Base-by-base conservation (phyloP, 2,113 vertebrate genomes). In the Parotia lawesii region DNA sequence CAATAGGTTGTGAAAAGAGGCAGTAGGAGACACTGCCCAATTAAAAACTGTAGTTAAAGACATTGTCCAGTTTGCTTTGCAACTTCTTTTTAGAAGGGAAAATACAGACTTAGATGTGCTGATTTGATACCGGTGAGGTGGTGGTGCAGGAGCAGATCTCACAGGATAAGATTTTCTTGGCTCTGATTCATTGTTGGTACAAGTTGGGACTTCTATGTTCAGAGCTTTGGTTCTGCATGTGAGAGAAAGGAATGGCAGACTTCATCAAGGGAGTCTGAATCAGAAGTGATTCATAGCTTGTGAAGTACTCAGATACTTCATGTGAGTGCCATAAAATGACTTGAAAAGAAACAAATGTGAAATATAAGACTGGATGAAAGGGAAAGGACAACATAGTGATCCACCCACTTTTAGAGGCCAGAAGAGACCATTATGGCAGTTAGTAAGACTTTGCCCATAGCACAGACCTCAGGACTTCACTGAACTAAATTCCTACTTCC, bases 241-340 rank as follows among this genome's bases (percentile, higher is more conserved):
- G 57, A 94, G 57, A 90, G 58, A 85, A 79, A 90, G 40, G 21
- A 40, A 69, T 60, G 62, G n/a, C 72, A 85, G 44, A 42, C 54
- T 80, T 50, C 4, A 7, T 44, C 75, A 56, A 67, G 40, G 14
- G 57, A 91, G 18, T 71, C 61, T 91, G 90, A 89, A 85, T 94
- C 35, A 91, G 70, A 85, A 94, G 40, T 95, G 70, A 89, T 90
- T 95, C 95, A 94, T 44, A 94, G 78, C 42, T 79, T 93, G 45
- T 64, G 71, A 73, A 37, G 50, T 47, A 51, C 64, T 95, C n/a
- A 64, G 29, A 65, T 83, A 40, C 47, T 90, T 92, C 78, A 61
- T 72, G 14, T 24, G 72, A 92, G 29, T 84, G 29, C 38, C 45
- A 85, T 85, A 87, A 94, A 87, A 86, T 19, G 2, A 77, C 76